Base-by-base conservation (phyloP, 2,797 vertebrate species). In the Falco concolor region DNA sequence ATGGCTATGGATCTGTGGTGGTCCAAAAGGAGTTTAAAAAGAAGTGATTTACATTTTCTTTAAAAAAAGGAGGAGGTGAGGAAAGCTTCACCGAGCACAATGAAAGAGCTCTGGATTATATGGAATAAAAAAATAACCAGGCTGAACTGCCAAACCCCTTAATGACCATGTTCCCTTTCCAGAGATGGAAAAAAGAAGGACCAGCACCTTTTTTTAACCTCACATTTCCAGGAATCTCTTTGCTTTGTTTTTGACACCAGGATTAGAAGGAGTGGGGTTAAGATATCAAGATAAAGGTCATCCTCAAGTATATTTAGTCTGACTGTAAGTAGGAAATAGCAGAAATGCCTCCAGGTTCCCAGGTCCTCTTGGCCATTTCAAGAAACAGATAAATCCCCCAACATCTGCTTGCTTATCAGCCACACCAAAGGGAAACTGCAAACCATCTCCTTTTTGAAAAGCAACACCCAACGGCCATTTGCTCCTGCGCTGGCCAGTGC, bases 61-160 rank as follows among this genome's bases (percentile, higher is more conserved):
- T 76, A 89, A 76, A 91, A 74, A 91, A 78, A 45, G 8, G 19
- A 60, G 52, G 36, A 94, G 83, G 80, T 90, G 80, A 91, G 81
- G 89, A 96, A 95, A 91, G 52, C 64, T 94, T 95, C 74, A 72
- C 56, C 79, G 80, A 84, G 56, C 53, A 80, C 57, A 93, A 65
- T 84, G 90, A 93, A 93, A 89, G 90, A 72, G 60, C 28, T 90
- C 9, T 65, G 75, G 79, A 85, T 92, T 91, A 75, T 79, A 64
- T 91, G 87, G 86, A 94, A 92, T 93, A 93, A 95, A 95, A 87
- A 93, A 94, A 95, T 86, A 84, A 92, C 67, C 42, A 89, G 77
- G 47, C 30, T 94, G 85, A 82, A 84, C 77, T 90, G 91, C 95
- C 96, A 96, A 89, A 95, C 23, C 83, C 65, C 72, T 90, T 90